Conservation (phyloP, 2,113 vertebrate genomes). For the Polypterus senegalus region DNA sequence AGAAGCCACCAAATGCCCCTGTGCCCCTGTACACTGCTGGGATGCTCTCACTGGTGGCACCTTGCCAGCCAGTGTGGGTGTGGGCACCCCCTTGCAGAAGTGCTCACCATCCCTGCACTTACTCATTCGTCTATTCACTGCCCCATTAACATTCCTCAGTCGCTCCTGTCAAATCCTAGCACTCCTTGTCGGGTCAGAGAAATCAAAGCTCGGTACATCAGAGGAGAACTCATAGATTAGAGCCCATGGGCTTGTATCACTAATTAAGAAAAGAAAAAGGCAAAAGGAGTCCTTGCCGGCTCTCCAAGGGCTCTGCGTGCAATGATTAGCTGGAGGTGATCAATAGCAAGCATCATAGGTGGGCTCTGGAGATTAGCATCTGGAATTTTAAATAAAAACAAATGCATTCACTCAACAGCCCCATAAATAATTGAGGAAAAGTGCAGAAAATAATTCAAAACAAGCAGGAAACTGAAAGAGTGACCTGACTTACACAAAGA, state of each 20-base stretch:
- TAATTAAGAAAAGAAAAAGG: constrained; percentile 48
- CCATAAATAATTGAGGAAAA: constrained; percentile 22
- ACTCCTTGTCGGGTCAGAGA: constrained; percentile 46
- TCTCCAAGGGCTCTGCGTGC: constrained; percentile 31
- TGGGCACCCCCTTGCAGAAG: too few species aligned
- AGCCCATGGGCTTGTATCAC: constrained; percentile 37
- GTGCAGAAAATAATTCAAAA: too few species aligned
- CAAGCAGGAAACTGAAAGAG: too few species aligned
- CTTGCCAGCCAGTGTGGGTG: too few species aligned
- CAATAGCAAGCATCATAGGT: constrained; percentile 37
- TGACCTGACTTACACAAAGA: too few species aligned
- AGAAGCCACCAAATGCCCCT: too few species aligned
- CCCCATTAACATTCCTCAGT: constrained; percentile 42
- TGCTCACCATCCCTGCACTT: too few species aligned
- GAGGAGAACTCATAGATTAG: constrained; percentile 48
- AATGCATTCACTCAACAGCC: constrained; percentile 14
- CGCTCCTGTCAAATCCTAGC: constrained; percentile 26
- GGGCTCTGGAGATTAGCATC: constrained; percentile 20
- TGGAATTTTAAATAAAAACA: constrained; percentile 35
- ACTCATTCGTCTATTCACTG: not conserved
- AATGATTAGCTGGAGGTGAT: constrained; percentile 47
- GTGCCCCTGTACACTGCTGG: too few species aligned
- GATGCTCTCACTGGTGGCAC: too few species aligned
- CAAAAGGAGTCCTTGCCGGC: constrained; percentile 31
- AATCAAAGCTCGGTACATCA: constrained; percentile 55